phyloP scores from a whole-genome alignment of 2,113 vertebrate species.

The Numida meleagris region DNA sequence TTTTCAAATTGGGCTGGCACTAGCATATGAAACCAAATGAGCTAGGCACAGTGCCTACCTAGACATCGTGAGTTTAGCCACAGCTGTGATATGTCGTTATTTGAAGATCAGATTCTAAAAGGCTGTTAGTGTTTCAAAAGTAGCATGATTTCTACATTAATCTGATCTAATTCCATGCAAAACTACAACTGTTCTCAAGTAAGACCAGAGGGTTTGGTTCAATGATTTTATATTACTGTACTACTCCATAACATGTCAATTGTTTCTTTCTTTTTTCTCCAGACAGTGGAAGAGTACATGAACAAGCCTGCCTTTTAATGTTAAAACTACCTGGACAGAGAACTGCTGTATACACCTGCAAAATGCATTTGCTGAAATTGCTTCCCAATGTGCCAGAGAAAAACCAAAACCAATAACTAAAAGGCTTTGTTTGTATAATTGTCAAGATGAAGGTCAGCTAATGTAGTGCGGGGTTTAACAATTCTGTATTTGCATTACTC shows the following conservation, averaged over 20 bases:
- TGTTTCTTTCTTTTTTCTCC: conserved; percentile 39
- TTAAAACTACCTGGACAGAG: conserved; percentile 18
- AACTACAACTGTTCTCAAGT: neutral
- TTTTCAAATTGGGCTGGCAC: neutral
- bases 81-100: neutral
- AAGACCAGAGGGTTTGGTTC: neutral
- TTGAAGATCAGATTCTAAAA: neutral
- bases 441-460: conserved; percentile 71
- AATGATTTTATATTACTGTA: neutral
- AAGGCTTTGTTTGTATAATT: conserved; percentile 66
- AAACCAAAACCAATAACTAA: conserved; percentile 43
- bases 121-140: neutral
- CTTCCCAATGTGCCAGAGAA: conserved; percentile 39
- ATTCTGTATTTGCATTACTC: conserved; percentile 47
- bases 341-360: neutral
- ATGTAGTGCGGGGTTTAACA: conserved; percentile 59
- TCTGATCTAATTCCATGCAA: neutral
- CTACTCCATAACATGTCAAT: neutral
- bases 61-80: neutral
- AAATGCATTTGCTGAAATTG: conserved; percentile 9
- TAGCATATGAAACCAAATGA: neutral
- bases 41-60: neutral
- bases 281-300: conserved; percentile 96
- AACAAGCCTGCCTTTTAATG: conserved; percentile 89
- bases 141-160: neutral